Percentiles rank a stretch among this genome's conserved stretches.
Evolutionary conservation across 2,797 vertebrate species (phyloP).

Genomic region (Onychomys leucogaster): DNA sequence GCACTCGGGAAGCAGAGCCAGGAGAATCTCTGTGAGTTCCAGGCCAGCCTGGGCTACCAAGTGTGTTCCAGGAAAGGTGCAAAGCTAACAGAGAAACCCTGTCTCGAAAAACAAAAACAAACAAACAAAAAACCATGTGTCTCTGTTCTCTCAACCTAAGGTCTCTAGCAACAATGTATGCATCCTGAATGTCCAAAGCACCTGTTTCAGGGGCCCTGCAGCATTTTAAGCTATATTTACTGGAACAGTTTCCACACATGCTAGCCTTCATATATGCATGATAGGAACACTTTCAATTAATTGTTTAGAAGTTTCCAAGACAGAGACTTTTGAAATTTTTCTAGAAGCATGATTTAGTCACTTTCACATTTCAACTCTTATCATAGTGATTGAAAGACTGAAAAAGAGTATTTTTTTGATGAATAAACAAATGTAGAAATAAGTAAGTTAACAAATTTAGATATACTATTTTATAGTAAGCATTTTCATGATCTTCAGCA

Average conservation of each 20-base stretch:
- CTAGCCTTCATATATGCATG: neutral
- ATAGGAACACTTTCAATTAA: neutral
- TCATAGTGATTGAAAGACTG: neutral
- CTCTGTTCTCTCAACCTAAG: neutral
- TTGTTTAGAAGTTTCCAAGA: constrained; percentile 12
- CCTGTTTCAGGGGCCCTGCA: neutral
- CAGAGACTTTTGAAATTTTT: constrained; percentile 14
- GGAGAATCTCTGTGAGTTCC: too few species aligned
- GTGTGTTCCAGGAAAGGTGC: too few species aligned
- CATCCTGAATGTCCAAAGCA: neutral
- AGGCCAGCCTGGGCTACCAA: too few species aligned
- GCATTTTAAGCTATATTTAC: neutral
- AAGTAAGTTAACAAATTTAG: constrained; percentile 10
- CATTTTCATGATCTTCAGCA: neutral
- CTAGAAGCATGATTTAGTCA: neutral
- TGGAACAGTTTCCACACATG: neutral
- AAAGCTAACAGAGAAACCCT: too few species aligned
- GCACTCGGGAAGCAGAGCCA: too few species aligned
- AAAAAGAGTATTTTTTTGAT: neutral
- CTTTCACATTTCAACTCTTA: neutral
- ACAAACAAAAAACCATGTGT: neutral
- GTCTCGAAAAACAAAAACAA: neutral
- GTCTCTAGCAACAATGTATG: neutral
- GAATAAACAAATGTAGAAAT: neutral
- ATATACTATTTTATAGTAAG: neutral